These are phyloP conservation scores for Phalera bucephala DNA, from an alignment of 2,888 invertebrate genomes.

Conservation along the genomic window DNA sequence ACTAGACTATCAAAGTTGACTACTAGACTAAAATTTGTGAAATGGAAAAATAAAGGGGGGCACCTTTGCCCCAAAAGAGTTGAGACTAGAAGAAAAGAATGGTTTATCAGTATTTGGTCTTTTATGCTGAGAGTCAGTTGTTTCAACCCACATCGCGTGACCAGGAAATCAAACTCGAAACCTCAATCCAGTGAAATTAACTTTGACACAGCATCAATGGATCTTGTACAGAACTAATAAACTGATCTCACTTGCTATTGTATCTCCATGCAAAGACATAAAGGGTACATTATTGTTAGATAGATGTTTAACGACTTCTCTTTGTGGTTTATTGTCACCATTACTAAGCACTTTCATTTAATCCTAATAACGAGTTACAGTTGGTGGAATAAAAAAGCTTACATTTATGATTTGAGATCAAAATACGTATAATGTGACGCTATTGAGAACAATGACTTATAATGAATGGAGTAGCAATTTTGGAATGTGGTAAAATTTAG, in stretches of 20 bases:
- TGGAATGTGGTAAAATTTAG: too few species aligned
- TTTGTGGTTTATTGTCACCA: constrained; percentile 12
- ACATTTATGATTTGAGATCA: not conserved
- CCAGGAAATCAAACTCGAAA: constrained; percentile 3
- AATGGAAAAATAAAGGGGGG: too few species aligned
- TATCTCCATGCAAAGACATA: constrained; percentile 7
- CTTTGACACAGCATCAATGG: not conserved
- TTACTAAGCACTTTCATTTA: constrained; percentile 8
- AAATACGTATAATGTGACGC: too few species aligned
- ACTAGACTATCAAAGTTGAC: too few species aligned
- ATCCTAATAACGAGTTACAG: constrained; percentile 14
- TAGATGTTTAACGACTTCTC: constrained; percentile 6
- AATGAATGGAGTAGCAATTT: too few species aligned
- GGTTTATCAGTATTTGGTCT: too few species aligned
- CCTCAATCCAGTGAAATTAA: constrained; percentile 6
- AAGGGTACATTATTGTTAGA: constrained; percentile 5
- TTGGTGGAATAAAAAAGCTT: constrained; percentile 3
- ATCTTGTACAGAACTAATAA: not conserved
- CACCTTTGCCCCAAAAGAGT: too few species aligned
- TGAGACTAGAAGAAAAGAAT: too few species aligned
- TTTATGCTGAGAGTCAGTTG: too few species aligned
- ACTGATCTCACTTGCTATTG: constrained; percentile 7
- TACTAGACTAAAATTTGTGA: too few species aligned
- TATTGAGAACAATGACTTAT: not conserved
- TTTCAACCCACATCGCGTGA: not conserved